Evolutionary conservation across 2,888 invertebrate species (phyloP).

Genomic region (Yponomeuta plumbellus): DNA sequence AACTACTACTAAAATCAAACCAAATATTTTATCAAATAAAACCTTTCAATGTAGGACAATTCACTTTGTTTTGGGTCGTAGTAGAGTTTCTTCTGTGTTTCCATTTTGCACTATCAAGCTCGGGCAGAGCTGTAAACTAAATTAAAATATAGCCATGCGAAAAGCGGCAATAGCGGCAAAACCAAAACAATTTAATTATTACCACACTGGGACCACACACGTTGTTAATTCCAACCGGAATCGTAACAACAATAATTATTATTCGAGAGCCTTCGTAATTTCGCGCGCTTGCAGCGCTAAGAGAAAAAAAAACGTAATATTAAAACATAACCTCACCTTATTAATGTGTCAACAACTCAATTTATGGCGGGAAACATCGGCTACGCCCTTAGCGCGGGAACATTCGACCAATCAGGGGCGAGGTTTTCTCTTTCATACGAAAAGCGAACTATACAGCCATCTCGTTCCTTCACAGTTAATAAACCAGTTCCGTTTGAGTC

Average conservation of each 20-base stretch:
- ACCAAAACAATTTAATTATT: slow-evolving; percentile 57
- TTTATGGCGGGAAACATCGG: slow-evolving; percentile 71
- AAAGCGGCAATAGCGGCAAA: slow-evolving; percentile 36
- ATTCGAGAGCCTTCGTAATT: slow-evolving; percentile 66
- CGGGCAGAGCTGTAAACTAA: slow-evolving; percentile 39
- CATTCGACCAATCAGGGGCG: slow-evolving; percentile 53
- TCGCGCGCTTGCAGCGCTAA: slow-evolving; percentile 52
- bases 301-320: slow-evolving; percentile 53
- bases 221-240: slow-evolving; percentile 61
- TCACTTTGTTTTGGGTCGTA: no score
- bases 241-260: slow-evolving; percentile 70
- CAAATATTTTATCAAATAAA: no score
- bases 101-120: slow-evolving; percentile 25
- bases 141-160: slow-evolving; percentile 48
- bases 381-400: slow-evolving; percentile 62
- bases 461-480: slow-evolving; percentile 36
- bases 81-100: background rate
- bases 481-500: slow-evolving; percentile 15
- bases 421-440: slow-evolving; percentile 30
- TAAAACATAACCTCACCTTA: slow-evolving; percentile 73
- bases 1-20: no score
- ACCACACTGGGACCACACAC: slow-evolving; percentile 61
- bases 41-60: no score
- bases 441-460: slow-evolving; percentile 32
- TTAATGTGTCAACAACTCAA: slow-evolving; percentile 77